Evolutionary conservation across 2,888 invertebrate genomes (phyloP).

Genomic region (Neoscelio sp.): DNA sequence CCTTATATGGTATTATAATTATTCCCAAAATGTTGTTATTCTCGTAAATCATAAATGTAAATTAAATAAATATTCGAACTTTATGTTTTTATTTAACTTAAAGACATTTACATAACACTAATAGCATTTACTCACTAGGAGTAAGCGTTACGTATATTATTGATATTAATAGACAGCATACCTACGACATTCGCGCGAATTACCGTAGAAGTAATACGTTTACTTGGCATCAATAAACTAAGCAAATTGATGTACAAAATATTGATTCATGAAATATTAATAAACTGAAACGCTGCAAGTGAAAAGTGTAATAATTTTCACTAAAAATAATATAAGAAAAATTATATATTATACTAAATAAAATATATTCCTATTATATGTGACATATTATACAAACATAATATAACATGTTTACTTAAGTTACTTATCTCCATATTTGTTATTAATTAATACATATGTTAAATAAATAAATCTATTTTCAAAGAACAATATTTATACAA

Average conservation of each 20-base stretch:
- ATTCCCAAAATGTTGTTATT: too few relatives aligned
- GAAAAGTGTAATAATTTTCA: conserved; percentile 15
- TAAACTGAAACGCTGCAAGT: conserved; percentile 7
- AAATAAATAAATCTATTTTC: too few relatives aligned
- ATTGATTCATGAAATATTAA: conserved; percentile 30
- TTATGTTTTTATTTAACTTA: conserved; percentile 1
- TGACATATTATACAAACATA: too few relatives aligned
- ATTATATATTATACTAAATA: too few relatives aligned
- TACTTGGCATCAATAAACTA: conserved; percentile 49
- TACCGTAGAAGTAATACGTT: conserved; percentile 34
- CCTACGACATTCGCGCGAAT: conserved; percentile 35
- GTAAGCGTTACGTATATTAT: conserved; percentile 11
- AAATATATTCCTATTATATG: too few relatives aligned
- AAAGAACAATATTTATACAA: too few relatives aligned
- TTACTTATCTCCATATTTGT: too few relatives aligned
- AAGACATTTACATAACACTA: conserved; percentile 21
- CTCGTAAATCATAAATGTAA: too few relatives aligned
- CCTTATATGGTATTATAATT: too few relatives aligned
- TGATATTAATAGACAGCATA: conserved; percentile 24
- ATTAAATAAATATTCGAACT: not conserved
- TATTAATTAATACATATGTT: too few relatives aligned
- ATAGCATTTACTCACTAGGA: conserved; percentile 2
- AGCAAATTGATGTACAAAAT: conserved; percentile 37
- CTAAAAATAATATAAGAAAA: too few relatives aligned
- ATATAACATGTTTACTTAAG: too few relatives aligned